phyloP scores from a whole-genome alignment of 2,888 invertebrate species.

The Leucoma salicis region DNA sequence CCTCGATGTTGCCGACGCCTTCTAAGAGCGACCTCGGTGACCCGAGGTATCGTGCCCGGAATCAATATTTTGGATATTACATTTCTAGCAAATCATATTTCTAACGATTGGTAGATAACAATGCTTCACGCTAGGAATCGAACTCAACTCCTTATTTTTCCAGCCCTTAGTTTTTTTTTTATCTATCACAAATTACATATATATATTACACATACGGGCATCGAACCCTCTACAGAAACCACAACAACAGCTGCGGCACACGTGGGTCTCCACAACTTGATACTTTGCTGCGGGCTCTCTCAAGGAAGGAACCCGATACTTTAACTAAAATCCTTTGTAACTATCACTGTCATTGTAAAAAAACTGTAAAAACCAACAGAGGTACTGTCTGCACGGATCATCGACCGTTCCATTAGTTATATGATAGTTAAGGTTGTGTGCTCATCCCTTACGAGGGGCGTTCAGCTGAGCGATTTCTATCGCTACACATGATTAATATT shows the following conservation, averaged over 20 bases:
- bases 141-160: too few relatives aligned
- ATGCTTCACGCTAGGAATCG: too few relatives aligned
- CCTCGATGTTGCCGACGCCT: too few relatives aligned
- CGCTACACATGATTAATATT: not conserved
- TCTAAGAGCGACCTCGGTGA: too few relatives aligned
- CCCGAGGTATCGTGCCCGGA: too few relatives aligned
- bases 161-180: too few relatives aligned
- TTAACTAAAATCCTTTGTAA: slow-evolving; percentile 2
- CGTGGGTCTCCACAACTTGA: not conserved
- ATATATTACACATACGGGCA: too few relatives aligned
- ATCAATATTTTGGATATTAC: too few relatives aligned
- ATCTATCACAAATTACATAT: too few relatives aligned
- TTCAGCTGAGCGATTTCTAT: not conserved
- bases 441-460: not conserved
- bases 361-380: slow-evolving; percentile 9
- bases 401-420: slow-evolving; percentile 26
- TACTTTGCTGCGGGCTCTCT: not conserved
- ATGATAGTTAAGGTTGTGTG: slow-evolving; percentile 11
- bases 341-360: slow-evolving; percentile 1
- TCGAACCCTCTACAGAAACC: not conserved
- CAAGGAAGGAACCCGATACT: slow-evolving; percentile 5
- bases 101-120: too few relatives aligned
- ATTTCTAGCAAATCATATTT: too few relatives aligned
- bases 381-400: slow-evolving; percentile 17
- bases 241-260: not conserved